phyloP scores from a whole-genome alignment of 2,113 vertebrate species.

The Phalacrocorax pelagicus region DNA sequence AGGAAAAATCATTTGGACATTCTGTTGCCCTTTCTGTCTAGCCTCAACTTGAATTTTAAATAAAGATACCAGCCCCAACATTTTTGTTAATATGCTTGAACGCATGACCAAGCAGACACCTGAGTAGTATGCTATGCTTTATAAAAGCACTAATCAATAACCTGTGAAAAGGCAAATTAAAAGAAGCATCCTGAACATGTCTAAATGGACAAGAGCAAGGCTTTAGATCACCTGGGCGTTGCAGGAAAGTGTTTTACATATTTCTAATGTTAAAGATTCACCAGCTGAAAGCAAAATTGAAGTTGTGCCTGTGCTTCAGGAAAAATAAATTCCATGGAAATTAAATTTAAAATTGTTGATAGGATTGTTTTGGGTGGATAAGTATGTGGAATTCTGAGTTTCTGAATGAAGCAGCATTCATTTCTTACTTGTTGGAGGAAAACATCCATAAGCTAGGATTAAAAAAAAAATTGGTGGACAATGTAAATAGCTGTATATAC shows the following conservation, averaged over 20 bases:
- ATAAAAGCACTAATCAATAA: background rate
- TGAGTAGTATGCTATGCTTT: background rate
- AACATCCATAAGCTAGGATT: background rate
- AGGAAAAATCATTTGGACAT: background rate
- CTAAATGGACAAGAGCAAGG: background rate
- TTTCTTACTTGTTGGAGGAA: background rate
- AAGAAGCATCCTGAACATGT: background rate
- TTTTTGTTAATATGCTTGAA: background rate
- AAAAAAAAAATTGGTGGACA: background rate
- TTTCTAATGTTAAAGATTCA: background rate
- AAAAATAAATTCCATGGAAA: background rate
- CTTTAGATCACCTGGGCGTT: background rate
- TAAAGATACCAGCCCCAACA: background rate
- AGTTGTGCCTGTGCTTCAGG: background rate
- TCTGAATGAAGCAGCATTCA: background rate
- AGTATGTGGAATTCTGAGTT: background rate
- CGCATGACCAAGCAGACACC: background rate
- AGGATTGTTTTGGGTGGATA: background rate
- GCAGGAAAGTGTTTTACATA: background rate
- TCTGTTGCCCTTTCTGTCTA: background rate
- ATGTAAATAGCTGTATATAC: background rate
- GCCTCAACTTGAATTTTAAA: background rate
- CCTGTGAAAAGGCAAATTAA: background rate
- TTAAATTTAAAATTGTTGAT: background rate
- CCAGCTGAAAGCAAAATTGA: background rate